These are phyloP conservation scores for Drosophila histrio DNA, from an alignment of 2,888 invertebrate species.

Conservation along the genomic window DNA sequence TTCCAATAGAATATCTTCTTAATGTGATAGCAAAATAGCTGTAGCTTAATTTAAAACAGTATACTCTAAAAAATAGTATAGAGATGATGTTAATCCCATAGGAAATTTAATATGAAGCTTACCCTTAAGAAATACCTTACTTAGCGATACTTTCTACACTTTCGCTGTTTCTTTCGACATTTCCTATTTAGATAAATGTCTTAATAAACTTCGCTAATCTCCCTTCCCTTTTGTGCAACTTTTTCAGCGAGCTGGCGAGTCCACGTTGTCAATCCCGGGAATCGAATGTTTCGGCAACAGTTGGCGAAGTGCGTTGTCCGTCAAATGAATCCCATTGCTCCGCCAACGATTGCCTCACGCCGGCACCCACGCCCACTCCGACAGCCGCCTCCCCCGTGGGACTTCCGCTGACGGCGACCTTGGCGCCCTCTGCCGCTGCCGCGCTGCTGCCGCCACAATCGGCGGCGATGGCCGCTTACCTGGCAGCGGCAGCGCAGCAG, in stretches of 20 bases:
- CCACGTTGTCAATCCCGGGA: constrained; percentile 93
- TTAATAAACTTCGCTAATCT: not conserved
- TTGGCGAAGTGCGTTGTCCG: constrained; percentile 89
- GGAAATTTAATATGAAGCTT: too few species aligned
- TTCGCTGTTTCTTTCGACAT: too few species aligned
- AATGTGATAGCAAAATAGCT: too few species aligned
- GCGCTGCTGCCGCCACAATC: constrained; percentile 91
- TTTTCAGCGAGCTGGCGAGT: constrained; percentile 89
- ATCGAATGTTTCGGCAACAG: constrained; percentile 87
- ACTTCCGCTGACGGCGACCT: constrained; percentile 87
- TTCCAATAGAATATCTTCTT: too few species aligned
- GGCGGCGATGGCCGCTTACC: constrained; percentile 92
- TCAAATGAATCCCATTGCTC: constrained; percentile 91
- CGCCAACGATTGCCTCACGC: constrained; percentile 85
- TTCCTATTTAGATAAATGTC: not conserved
- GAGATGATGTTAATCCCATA: too few species aligned
- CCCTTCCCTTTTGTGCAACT: not conserved
- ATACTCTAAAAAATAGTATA: too few species aligned
- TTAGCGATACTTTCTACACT: too few species aligned
- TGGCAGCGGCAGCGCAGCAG: constrained; percentile 90
- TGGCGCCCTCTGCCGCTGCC: constrained; percentile 88
- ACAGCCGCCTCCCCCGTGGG: constrained; percentile 84
- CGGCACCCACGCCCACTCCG: constrained; percentile 85
- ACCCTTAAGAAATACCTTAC: not conserved
- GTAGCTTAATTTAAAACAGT: too few species aligned